These are phyloP conservation scores for Drosophila incognita DNA, from an alignment of 2,888 invertebrate species.

Conservation along the genomic window DNA sequence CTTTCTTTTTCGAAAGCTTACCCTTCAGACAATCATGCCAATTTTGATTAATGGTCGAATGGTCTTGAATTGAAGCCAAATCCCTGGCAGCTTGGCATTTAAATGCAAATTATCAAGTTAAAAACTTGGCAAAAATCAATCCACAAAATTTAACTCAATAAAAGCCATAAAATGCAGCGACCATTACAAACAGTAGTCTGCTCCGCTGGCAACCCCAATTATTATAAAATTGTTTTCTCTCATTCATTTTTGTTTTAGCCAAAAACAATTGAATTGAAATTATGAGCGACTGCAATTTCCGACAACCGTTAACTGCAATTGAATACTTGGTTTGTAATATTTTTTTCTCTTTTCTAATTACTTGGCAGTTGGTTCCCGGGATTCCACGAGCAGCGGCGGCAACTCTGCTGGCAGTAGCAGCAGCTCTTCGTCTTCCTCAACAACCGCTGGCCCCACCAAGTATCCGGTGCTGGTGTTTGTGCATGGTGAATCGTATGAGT, in stretches of 20 bases:
- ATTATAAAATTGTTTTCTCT: conserved; percentile 22
- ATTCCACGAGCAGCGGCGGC: conserved; percentile 69
- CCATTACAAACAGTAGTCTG: conserved; percentile 40
- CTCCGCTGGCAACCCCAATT: conserved; percentile 13
- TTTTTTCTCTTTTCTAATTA: conserved; percentile 36
- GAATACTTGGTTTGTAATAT: conserved; percentile 22
- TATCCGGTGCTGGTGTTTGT: conserved; percentile 97
- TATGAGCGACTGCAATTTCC: conserved; percentile 10
- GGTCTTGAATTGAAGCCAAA: conserved; percentile 15
- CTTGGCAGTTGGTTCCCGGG: conserved; percentile 84
- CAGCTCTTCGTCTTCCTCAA: conserved; percentile 82
- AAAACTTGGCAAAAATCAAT: conserved; percentile 28
- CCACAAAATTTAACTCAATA: conserved; percentile 12
- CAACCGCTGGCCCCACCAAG: conserved; percentile 85
- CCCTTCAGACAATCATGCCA: conserved; percentile 34
- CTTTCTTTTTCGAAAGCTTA: neutral
- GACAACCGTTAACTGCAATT: conserved; percentile 42
- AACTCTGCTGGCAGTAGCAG: conserved; percentile 55
- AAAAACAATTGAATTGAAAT: conserved; percentile 34
- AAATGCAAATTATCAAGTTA: conserved; percentile 43
- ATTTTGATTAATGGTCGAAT: conserved; percentile 63
- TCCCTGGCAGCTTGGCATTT: conserved; percentile 23
- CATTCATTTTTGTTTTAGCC: conserved; percentile 1
- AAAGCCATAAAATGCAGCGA: conserved; percentile 45
- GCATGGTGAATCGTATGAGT: conserved; percentile 97